phyloP scores from a whole-genome alignment of 2,797 vertebrate species.

The Sebastes jordani region DNA sequence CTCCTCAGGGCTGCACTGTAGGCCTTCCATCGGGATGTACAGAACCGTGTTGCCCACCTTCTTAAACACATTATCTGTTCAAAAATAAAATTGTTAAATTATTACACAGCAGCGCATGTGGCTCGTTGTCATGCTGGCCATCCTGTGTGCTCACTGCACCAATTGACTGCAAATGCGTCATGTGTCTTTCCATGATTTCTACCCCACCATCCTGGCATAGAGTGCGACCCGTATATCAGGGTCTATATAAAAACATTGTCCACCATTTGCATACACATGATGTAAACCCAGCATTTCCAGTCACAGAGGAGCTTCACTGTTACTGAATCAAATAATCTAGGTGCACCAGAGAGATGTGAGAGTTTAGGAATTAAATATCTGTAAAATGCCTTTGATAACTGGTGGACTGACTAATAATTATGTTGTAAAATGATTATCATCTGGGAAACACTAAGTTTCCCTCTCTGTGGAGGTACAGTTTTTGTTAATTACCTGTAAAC shows the following conservation, averaged over 20 bases:
- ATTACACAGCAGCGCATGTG: background rate
- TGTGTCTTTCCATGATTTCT: background rate
- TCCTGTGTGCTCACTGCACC: background rate
- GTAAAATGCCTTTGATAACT: background rate
- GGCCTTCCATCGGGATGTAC: slow-evolving; percentile 87
- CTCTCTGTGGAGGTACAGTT: background rate
- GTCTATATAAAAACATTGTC: background rate
- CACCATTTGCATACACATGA: background rate
- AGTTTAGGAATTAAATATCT: background rate
- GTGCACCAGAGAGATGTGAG: background rate
- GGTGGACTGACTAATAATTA: background rate
- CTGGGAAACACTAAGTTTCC: background rate
- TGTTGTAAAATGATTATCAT: background rate
- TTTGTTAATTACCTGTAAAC: background rate
- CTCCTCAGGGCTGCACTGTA: slow-evolving; percentile 72
- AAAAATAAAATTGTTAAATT: background rate
- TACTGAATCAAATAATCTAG: background rate
- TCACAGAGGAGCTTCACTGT: background rate
- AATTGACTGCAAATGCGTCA: background rate
- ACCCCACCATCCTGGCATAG: background rate
- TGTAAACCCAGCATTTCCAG: background rate
- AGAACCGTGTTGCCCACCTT: slow-evolving; percentile 84
- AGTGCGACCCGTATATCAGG: background rate
- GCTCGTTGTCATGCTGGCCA: background rate
- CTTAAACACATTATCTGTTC: slow-evolving; percentile 84